phyloP scores from a whole-genome alignment of 2,113 vertebrate genomes.

The Hemichromis elongatus region DNA sequence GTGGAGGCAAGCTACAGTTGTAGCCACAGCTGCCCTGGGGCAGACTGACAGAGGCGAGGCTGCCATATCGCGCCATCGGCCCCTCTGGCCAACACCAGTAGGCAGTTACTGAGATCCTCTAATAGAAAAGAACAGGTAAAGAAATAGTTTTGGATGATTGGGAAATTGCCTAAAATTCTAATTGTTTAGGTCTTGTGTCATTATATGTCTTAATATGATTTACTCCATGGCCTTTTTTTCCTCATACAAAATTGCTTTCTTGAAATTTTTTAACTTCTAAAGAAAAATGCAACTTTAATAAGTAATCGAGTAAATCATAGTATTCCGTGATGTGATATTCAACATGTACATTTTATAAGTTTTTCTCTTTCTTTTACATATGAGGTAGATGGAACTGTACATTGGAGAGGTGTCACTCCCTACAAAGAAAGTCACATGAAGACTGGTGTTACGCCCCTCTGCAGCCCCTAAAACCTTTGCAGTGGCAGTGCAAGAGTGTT shows the following conservation, averaged over 20 bases:
- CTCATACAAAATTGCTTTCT: not conserved
- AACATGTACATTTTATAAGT: not conserved
- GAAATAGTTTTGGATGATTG: not conserved
- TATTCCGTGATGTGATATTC: not conserved
- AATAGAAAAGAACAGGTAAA: not conserved
- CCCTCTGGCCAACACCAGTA: no score
- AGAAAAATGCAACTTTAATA: no score
- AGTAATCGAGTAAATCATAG: not conserved
- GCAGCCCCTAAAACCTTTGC: no score
- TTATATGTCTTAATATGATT: not conserved
- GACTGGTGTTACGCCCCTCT: no score
- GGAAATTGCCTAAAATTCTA: not conserved
- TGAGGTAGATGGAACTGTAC: not conserved
- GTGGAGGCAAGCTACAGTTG: no score
- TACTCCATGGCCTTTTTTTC: not conserved
- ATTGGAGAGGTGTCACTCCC: not conserved
- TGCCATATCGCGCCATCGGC: no score
- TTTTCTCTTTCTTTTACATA: not conserved
- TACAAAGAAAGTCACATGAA: not conserved
- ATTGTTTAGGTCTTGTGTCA: not conserved
- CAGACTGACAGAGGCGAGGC: no score
- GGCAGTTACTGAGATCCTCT: not conserved
- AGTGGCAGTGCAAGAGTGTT: no score
- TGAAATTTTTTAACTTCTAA: not conserved
- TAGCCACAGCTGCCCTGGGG: no score